These are phyloP conservation scores for Invenusta paracnida DNA, from an alignment of 2,888 invertebrate species.

Conservation along the genomic window DNA sequence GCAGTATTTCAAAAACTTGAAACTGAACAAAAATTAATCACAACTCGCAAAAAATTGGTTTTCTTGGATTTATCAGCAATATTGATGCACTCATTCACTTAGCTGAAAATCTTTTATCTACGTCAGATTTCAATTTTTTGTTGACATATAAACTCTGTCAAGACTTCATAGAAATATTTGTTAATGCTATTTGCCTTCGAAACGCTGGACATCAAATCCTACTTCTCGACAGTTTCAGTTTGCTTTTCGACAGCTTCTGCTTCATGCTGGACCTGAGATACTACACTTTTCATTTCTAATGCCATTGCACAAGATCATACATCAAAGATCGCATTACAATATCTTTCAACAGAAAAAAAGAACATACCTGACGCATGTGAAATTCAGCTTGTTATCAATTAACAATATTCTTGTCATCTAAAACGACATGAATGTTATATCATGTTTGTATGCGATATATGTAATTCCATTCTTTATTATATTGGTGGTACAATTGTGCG, in stretches of 20 bases:
- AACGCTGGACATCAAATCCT: not conserved
- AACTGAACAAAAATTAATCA: not conserved
- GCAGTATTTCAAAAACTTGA: not conserved
- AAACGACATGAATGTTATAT: not conserved
- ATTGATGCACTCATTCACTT: not conserved
- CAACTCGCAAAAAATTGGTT: too few species aligned
- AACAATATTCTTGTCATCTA: constrained; percentile 11
- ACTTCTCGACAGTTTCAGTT: not conserved
- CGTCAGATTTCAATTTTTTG: not conserved
- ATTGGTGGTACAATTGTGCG: not conserved
- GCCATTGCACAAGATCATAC: not conserved
- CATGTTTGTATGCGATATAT: not conserved
- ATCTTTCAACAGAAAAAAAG: constrained; percentile 10
- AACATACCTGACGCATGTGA: not conserved
- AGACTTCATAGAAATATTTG: not conserved
- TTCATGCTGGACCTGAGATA: not conserved
- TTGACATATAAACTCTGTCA: not conserved
- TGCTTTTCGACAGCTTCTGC: not conserved
- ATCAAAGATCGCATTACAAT: constrained; percentile 11
- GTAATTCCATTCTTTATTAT: not conserved
- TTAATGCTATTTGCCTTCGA: not conserved
- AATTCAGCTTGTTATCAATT: not conserved
- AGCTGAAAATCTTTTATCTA: not conserved
- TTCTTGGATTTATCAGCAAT: not conserved
- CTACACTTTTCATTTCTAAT: constrained; percentile 3